Evolutionary conservation across 2,797 vertebrate genomes (phyloP).

Genomic region (Threskiornis aethiopicus): DNA sequence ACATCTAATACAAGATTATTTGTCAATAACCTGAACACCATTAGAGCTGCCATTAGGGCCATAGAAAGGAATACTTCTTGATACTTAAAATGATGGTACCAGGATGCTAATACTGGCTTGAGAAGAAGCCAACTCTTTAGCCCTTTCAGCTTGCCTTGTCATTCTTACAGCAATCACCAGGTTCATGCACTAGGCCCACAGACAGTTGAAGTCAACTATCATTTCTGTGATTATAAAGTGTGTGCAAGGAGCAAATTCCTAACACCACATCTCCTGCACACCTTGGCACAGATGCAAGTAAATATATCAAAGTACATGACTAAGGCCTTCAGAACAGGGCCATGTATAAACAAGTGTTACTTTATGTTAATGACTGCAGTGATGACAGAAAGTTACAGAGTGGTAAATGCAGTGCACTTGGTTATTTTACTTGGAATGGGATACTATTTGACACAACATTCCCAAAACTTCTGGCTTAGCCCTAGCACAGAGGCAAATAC

Average conservation of each 20-base stretch:
- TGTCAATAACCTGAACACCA: not conserved
- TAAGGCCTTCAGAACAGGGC: not conserved
- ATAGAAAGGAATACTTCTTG: not conserved
- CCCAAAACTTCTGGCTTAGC: not conserved
- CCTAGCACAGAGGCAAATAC: not conserved
- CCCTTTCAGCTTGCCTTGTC: not conserved
- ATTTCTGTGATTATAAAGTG: not conserved
- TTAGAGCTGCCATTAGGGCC: not conserved
- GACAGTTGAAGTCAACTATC: not conserved
- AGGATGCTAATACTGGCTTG: not conserved
- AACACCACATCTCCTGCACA: not conserved
- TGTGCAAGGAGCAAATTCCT: not conserved
- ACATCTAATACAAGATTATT: not conserved
- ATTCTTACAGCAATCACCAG: not conserved
- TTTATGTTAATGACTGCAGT: slow-evolving; percentile 14
- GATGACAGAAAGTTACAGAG: slow-evolving; percentile 50
- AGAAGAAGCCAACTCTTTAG: not conserved
- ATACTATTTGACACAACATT: not conserved
- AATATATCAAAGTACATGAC: not conserved
- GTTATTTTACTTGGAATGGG: slow-evolving; percentile 60
- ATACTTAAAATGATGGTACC: not conserved
- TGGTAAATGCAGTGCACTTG: not conserved
- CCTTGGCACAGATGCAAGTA: not conserved
- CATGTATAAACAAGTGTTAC: slow-evolving; percentile 16
- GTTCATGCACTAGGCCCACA: not conserved